phyloP scores from a whole-genome alignment of 1,140 invertebrate genomes.

The Gerris buenoi region DNA sequence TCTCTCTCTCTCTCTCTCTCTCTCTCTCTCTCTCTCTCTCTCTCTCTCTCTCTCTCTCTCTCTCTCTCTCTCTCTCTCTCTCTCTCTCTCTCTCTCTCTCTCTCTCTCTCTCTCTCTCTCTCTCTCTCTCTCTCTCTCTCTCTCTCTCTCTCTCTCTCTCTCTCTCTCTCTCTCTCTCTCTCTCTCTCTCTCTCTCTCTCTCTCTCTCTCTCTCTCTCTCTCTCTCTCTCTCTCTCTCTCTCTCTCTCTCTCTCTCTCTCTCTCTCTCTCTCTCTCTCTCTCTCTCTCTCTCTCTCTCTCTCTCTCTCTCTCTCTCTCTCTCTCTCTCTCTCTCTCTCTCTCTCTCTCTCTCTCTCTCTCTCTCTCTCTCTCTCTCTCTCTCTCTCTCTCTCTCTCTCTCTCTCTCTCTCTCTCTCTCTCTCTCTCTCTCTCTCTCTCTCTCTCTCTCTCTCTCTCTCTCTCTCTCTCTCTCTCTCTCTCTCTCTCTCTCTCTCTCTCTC shows the following conservation, averaged over 20 bases:
- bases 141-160: background rate
- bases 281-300: background rate
- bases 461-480: background rate
- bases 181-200: background rate
- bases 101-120: background rate
- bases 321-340: background rate
- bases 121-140: background rate
- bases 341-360: background rate
- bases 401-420: background rate
- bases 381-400: background rate
- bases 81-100: background rate
- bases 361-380: background rate
- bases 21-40: background rate
- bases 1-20: background rate
- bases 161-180: background rate
- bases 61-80: background rate
- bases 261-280: background rate
- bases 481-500: background rate
- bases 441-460: background rate
- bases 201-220: background rate
- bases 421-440: background rate
- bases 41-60: background rate
- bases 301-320: background rate
- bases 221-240: background rate
- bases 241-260: background rate